Evolutionary conservation across 1,140 invertebrate species (phyloP), one percentile per base, ranked within the genome.

Genomic region (Drosophila ercepeae): DNA sequence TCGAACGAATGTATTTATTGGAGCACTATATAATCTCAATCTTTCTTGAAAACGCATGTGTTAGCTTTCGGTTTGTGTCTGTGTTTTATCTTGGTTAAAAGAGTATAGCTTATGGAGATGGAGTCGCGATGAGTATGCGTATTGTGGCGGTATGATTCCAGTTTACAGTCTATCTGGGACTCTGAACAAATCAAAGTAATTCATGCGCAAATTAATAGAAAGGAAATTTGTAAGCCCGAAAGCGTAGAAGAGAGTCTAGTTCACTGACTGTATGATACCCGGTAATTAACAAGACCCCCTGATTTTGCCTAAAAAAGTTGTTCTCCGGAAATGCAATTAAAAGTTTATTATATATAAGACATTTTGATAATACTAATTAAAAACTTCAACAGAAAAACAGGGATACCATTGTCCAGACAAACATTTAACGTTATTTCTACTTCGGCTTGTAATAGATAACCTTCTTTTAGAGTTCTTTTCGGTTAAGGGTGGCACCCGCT

Each of bases 151-250:
- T 60, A 5, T 23, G 6, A 23, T 44, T 45, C 16, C 23, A 49
- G 52, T 27, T 21, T 48, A 52, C 25, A 53, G 25, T 67, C 11
- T 48, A 51, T 32, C 3, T 27, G 49, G 52, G 21, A 63, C 32
- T 49, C 9, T 32, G 25, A 23, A 19, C 39, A 61, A 67, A 52
- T 19, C 39, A 61, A 67, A 52, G 42, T 18, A 59, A 11, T 59
- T 32, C 58, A 69, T 68, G 65, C 59, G 58, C 29, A 54, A 34
- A 58, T n/a, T 39, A 27, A 67, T 52, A 49, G 55, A 49, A 63
- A 54, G 29, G 46, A 45, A 27, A 23, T 14, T 27, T 7, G 13
- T 39, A 39, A 39, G 14, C 13, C 13, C 13, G 14, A 39, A 14
- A 39, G n/a, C 13, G n/a, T 14, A 39, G 4, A 16, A 14, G 3